Evolutionary conservation across 1,140 invertebrate genomes (phyloP), one percentile per base, ranked within the genome.

Genomic region (Xylocopa sonorina): DNA sequence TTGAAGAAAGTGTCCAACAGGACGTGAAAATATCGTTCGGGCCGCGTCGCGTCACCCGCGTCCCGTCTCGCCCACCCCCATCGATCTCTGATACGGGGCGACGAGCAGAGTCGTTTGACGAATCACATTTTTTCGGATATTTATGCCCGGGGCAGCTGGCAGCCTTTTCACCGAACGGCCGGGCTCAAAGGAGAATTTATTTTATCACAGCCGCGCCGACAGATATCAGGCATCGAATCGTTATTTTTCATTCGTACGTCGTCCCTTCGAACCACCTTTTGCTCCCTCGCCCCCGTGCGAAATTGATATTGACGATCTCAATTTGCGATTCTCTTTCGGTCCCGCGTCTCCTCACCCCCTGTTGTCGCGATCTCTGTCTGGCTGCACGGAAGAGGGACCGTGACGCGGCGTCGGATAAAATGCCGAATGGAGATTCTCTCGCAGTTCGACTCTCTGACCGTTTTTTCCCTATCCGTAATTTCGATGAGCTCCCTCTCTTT

Each of bases 301-400:
- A 78, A 83, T 83, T 83, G 82, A 83, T 83, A 83, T 83, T 83
- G 82, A 83, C 84, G 84, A 84, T 82, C 83, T 78, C 80, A 83
- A 79, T 84, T 81, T 74, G 80, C 76, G 72, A 87, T 83, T 85
- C 80, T 78, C 82, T 83, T 77, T 83, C 48, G 48, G 24, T 10
- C 24, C 18, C 21, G n/a, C 50, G 16, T 1, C 29, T 24, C 41
- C 51, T 14, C 16, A 41, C n/a, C 41, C 34, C 48, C 1, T 29
- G 18, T n/a, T 51, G 41, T 62, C 69, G 46, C 24, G 50, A 18
- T n/a, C 63, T 48, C 63, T 66, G n/a, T 55, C 24, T 55, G 67
- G 16, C 29, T 3, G 18, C 10, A 16, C 10, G 4, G 24, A 34
- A 41, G 5, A 34, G 51, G 5, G 14, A 29, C 1, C 57, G 38